Percentiles rank a stretch among this genome's conserved stretches.
Conservation (phyloP, 2,797 vertebrate genomes). For the Hypotaenidia philippensis region DNA sequence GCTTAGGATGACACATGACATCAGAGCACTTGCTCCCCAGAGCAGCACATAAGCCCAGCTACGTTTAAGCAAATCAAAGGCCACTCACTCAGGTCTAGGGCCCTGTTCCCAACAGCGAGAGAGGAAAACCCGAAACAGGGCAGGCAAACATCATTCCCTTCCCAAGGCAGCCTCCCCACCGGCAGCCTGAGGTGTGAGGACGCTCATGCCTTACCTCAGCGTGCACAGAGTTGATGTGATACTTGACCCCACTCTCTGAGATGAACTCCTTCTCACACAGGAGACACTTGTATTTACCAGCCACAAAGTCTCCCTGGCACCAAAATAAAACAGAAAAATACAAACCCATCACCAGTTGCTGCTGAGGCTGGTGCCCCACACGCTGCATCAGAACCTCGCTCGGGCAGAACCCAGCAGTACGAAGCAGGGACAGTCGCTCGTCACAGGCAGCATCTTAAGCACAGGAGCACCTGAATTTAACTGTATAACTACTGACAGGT, state of each 20-base stretch:
- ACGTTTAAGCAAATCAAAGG: not conserved
- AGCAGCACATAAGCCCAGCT: accelerated
- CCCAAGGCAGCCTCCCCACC: not conserved
- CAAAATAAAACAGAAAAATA: not conserved
- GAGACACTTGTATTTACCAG: slow-evolving; percentile 93
- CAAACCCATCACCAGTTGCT: not conserved
- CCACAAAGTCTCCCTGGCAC: slow-evolving; percentile 91
- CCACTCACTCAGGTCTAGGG: not conserved
- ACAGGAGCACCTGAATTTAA: not conserved
- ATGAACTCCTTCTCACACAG: slow-evolving; percentile 95
- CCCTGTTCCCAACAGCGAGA: not conserved
- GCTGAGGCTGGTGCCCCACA: not conserved
- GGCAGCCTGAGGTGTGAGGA: not conserved
- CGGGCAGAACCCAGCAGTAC: not conserved
- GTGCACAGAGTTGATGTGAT: slow-evolving; percentile 95
- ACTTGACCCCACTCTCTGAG: slow-evolving; percentile 96
- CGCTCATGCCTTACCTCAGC: slow-evolving; percentile 85
- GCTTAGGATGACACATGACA: not conserved
- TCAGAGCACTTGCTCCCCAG: not conserved
- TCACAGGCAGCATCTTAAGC: not conserved
- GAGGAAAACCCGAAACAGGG: not conserved
- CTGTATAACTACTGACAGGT: not conserved
- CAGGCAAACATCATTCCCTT: not conserved
- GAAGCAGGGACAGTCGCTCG: not conserved
- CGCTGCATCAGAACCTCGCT: not conserved